Conservation (phyloP, 2,797 vertebrate genomes). For the Xiphorhynchus erythropygius region DNA sequence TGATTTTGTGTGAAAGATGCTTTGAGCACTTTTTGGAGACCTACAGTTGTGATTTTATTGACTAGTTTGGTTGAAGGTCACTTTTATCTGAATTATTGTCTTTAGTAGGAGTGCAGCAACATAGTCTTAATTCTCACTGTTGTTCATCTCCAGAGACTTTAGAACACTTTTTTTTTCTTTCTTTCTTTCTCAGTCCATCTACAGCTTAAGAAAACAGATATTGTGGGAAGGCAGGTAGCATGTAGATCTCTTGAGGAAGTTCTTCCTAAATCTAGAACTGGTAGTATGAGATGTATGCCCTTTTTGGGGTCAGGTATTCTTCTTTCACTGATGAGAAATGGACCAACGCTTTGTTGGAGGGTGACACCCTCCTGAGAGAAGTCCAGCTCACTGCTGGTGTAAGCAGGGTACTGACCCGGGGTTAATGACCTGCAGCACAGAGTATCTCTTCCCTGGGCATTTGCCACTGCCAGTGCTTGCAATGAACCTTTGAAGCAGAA, state of each 20-base stretch:
- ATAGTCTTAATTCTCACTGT: background rate
- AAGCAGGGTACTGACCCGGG: background rate
- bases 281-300: background rate
- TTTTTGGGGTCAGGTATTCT: background rate
- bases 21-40: background rate
- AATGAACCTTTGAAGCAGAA: background rate
- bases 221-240: background rate
- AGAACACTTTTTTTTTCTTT: background rate
- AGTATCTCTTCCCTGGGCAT: background rate
- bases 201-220: background rate
- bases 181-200: background rate
- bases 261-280: background rate
- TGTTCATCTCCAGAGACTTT: background rate
- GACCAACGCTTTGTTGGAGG: background rate
- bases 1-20: background rate
- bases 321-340: background rate
- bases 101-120: background rate
- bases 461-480: rapidly evolving
- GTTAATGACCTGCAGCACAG: background rate
- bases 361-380: background rate
- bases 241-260: background rate
- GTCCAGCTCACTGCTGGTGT: background rate
- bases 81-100: background rate
- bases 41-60: background rate
- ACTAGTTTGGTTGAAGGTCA: background rate